These are phyloP conservation scores for Chelon auratus DNA, from an alignment of 2,797 vertebrate genomes.

Conservation along the genomic window DNA sequence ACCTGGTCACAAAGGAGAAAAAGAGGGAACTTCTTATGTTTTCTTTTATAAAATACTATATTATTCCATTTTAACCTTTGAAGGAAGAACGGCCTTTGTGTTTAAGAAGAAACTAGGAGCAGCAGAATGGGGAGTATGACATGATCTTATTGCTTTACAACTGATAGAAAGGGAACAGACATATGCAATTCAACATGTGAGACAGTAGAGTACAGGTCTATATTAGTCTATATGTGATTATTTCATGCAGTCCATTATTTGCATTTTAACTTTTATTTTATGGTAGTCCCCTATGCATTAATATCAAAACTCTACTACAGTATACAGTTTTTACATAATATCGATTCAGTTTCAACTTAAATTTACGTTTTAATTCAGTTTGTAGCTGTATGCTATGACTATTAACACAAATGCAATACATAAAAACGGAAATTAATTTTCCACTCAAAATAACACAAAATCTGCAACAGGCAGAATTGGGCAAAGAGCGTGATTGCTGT, in stretches of 20 bases:
- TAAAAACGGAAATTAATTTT: background rate
- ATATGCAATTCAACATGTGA: no score
- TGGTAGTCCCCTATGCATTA: background rate
- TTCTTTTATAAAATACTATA: background rate
- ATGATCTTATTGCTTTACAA: background rate
- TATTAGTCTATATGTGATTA: no score
- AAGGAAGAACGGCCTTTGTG: background rate
- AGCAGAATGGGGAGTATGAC: background rate
- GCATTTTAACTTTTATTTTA: background rate
- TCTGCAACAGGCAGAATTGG: background rate
- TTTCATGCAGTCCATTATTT: background rate
- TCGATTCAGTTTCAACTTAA: background rate
- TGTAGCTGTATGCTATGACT: background rate
- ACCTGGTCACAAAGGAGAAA: constrained; percentile 82
- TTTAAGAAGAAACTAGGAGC: background rate
- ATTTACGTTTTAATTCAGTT: background rate
- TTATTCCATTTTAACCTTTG: background rate
- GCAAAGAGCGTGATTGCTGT: background rate
- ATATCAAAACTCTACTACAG: background rate
- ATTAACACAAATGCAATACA: background rate
- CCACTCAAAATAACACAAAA: background rate
- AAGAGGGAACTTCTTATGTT: background rate
- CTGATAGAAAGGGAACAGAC: no score
- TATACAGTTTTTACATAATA: background rate
- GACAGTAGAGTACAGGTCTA: no score